Evolutionary conservation across 2,888 invertebrate genomes (phyloP).

Genomic region (Melolontha melolontha): DNA sequence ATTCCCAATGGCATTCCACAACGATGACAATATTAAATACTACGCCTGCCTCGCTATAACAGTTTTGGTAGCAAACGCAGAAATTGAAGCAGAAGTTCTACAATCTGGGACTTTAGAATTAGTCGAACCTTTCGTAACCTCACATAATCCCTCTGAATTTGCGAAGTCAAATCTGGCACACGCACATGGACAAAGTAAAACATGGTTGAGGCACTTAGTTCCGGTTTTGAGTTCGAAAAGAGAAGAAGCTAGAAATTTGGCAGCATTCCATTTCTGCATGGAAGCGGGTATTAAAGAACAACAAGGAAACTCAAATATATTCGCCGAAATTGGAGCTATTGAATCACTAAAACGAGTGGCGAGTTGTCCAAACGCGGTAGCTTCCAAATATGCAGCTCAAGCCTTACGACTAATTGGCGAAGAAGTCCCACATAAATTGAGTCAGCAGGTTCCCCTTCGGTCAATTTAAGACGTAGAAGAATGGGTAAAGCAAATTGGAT

Average conservation of each 20-base stretch:
- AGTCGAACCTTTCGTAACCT: conserved; percentile 95
- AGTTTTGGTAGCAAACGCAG: conserved; percentile 95
- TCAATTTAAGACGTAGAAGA: conserved; percentile 95
- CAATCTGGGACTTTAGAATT: conserved; percentile 97
- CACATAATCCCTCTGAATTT: conserved; percentile 95
- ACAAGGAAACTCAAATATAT: conserved; percentile 91
- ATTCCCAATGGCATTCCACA: conserved; percentile 96
- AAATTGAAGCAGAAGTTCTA: conserved; percentile 95
- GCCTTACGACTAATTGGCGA: conserved; percentile 94
- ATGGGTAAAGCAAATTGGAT: conserved; percentile 99
- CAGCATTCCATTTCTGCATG: conserved; percentile 99
- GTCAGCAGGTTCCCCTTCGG: conserved; percentile 98
- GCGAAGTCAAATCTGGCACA: conserved; percentile 92
- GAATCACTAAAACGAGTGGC: conserved; percentile 96
- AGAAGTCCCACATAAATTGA: conserved; percentile 96
- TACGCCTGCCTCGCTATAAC: conserved; percentile 99
- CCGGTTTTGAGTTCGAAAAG: conserved; percentile 94
- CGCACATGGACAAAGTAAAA: conserved; percentile 95
- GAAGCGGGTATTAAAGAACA: conserved; percentile 98
- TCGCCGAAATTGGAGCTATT: conserved; percentile 94
- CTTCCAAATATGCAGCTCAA: conserved; percentile 96
- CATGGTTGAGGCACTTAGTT: conserved; percentile 92
- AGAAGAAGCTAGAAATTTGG: conserved; percentile 95
- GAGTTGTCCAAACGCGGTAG: conserved; percentile 97
- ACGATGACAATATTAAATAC: conserved; percentile 97